A percentile compares a stretch with the other conserved stretches of the same genome.
Evolutionary conservation across 2,888 invertebrate genomes (phyloP).

Genomic region (Sipha maydis): DNA sequence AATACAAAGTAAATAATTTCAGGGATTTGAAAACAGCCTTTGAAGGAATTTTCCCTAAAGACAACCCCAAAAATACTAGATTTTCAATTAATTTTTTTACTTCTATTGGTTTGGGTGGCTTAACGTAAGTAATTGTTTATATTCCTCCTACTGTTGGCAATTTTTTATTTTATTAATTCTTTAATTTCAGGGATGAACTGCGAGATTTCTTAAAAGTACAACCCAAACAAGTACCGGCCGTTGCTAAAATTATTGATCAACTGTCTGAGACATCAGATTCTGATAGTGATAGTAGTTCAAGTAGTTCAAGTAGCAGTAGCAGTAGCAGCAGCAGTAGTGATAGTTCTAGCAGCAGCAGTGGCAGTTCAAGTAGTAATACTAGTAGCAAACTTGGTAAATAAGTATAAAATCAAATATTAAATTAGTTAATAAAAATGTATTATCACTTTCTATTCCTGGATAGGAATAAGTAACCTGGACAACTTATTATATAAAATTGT

Average conservation of each 20-base stretch:
- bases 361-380: conserved; percentile 16
- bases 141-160: neutral
- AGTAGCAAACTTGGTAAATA: neutral
- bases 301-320: conserved; percentile 63
- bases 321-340: conserved; percentile 63
- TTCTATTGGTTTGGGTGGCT: conserved; percentile 93
- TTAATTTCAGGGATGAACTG: conserved; percentile 75
- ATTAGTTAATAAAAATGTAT: too few relatives aligned
- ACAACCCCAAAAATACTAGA: conserved; percentile 94
- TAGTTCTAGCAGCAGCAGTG: conserved; percentile 25
- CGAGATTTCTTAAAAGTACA: conserved; percentile 86
- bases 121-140: conserved; percentile 74
- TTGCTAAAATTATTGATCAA: conserved; percentile 67
- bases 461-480: too few relatives aligned
- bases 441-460: neutral
- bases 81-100: conserved; percentile 99
- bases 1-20: conserved; percentile 67
- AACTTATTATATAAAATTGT: too few relatives aligned
- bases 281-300: conserved; percentile 60
- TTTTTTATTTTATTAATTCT: neutral
- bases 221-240: conserved; percentile 71
- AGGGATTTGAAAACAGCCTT: conserved; percentile 88
- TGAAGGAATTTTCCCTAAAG: conserved; percentile 91
- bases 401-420: too few relatives aligned
- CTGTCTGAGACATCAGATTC: conserved; percentile 65